A percentile compares a stretch with the other conserved stretches of the same genome.
Evolutionary conservation across 92 coral and sea anemone species (phyloP).

Genomic region (Zoanthus gigantus): DNA sequence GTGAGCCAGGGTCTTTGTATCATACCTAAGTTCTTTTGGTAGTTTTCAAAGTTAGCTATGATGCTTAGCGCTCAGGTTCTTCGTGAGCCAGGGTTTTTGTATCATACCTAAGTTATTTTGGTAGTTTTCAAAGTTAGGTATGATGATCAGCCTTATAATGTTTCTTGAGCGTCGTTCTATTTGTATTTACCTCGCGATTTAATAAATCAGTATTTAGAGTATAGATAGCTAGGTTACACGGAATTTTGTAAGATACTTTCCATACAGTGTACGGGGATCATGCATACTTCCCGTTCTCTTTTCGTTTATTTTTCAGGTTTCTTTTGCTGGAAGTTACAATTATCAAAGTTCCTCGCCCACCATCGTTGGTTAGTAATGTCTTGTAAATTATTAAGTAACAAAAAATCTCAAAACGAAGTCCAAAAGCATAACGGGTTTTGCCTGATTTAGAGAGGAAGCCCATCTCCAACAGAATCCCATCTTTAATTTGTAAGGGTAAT

Average conservation of each 20-base stretch:
- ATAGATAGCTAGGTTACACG: background rate
- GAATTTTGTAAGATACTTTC: background rate
- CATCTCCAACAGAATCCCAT: background rate
- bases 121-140: no score
- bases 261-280: constrained; percentile 8
- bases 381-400: background rate
- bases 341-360: background rate
- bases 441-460: background rate
- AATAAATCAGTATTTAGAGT: no score
- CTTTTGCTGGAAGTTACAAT: background rate
- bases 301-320: background rate
- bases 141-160: no score
- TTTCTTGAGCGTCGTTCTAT: no score
- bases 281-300: background rate
- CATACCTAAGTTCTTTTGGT: no score
- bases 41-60: no score
- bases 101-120: no score
- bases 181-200: no score
- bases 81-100: no score
- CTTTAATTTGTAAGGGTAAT: constrained; percentile 7
- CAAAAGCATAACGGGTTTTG: background rate
- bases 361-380: background rate
- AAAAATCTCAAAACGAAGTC: background rate
- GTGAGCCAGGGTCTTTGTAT: no score
- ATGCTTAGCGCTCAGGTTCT: no score